Percentiles rank a stretch among this genome's conserved stretches.
Evolutionary conservation across 1,140 invertebrate species (phyloP).

Genomic region (Cephus cinctus): DNA sequence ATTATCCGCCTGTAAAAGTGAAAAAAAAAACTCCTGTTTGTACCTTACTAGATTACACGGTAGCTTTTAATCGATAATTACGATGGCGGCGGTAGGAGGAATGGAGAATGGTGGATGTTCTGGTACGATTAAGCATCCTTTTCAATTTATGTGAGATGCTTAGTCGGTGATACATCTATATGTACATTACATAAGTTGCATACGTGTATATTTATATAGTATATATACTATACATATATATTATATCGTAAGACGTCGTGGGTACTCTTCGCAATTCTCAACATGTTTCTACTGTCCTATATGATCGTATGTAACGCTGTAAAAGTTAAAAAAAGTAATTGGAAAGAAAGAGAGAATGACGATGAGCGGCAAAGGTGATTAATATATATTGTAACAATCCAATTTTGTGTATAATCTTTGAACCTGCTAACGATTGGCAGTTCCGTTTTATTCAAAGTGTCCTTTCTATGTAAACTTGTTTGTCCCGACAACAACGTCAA

Average conservation of each 20-base stretch:
- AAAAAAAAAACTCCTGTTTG: constrained; percentile 38
- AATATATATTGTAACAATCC: background rate
- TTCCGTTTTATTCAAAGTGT: constrained; percentile 17
- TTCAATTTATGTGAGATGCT: constrained; percentile 19
- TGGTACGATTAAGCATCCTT: constrained; percentile 9
- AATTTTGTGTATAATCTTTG: constrained; percentile 19
- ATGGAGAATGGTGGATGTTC: constrained; percentile 6
- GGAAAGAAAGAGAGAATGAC: background rate
- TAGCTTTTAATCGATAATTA: constrained; percentile 28
- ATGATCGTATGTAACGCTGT: constrained; percentile 32
- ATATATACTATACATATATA: constrained; percentile 19
- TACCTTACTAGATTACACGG: constrained; percentile 40
- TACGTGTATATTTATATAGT: constrained; percentile 23
- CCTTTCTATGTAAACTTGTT: constrained; percentile 17
- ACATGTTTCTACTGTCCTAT: constrained; percentile 27
- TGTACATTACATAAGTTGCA: constrained; percentile 24
- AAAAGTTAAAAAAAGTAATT: constrained; percentile 16
- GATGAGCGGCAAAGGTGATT: background rate
- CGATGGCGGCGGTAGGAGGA: constrained; percentile 10
- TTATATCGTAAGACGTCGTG: constrained; percentile 18
- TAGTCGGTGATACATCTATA: constrained; percentile 29
- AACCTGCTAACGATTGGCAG: constrained; percentile 22
- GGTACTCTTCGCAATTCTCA: constrained; percentile 30
- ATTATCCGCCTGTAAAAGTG: constrained; percentile 26
- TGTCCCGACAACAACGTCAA: no score